These are phyloP conservation scores for Psylliodes chrysocephalus DNA, from an alignment of 2,888 invertebrate species.

Conservation along the genomic window DNA sequence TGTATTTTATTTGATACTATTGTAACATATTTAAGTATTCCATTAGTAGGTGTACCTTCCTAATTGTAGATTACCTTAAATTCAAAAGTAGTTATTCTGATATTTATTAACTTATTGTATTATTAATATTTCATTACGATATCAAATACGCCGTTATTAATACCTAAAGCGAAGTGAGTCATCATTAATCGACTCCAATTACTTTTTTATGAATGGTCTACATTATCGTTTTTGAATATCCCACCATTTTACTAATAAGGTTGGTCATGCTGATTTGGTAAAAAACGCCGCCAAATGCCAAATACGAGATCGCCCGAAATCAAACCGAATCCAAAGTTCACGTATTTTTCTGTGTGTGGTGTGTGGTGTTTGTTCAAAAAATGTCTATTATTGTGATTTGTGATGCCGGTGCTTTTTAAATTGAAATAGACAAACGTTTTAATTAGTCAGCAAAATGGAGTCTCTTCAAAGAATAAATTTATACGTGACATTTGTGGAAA, in stretches of 20 bases:
- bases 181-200: neutral
- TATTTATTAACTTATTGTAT: neutral
- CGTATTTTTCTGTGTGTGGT: too few relatives aligned
- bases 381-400: neutral
- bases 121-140: neutral
- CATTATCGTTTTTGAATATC: neutral
- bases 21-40: too few relatives aligned
- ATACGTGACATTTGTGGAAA: slow-evolving; percentile 74
- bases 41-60: too few relatives aligned
- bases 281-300: neutral
- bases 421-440: neutral
- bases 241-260: neutral
- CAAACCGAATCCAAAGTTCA: neutral
- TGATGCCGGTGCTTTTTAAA: slow-evolving; percentile 9
- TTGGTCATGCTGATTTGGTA: neutral
- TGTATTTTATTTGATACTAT: too few relatives aligned
- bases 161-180: neutral
- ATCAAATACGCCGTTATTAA: neutral
- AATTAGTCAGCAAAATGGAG: slow-evolving; percentile 19
- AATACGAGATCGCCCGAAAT: neutral
- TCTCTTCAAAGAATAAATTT: slow-evolving; percentile 42
- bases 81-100: too few relatives aligned
- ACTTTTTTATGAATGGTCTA: neutral
- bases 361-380: neutral
- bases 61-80: too few relatives aligned